These are phyloP conservation scores for Allacma fusca DNA, from an alignment of 2,888 invertebrate genomes.

Conservation along the genomic window DNA sequence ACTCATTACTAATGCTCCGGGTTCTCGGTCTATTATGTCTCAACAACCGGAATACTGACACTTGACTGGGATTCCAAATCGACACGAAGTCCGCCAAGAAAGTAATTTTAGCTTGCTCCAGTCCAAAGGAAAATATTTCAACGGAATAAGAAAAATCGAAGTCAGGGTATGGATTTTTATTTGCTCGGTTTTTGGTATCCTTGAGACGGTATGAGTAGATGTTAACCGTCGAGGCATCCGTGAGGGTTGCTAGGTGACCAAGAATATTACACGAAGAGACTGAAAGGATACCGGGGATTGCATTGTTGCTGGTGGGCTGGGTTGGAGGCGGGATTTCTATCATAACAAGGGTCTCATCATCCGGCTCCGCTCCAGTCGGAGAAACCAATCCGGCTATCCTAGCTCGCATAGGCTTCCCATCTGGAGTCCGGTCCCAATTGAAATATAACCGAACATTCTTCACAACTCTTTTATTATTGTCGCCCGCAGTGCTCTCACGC, in stretches of 20 bases:
- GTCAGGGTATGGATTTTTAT: slow-evolving; percentile 57
- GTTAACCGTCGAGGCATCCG: slow-evolving; percentile 54
- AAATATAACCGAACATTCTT: slow-evolving; percentile 74
- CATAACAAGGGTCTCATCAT: slow-evolving; percentile 64
- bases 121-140: slow-evolving; percentile 42
- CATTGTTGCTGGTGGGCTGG: slow-evolving; percentile 5
- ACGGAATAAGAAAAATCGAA: slow-evolving; percentile 58
- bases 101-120: slow-evolving; percentile 48
- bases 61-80: slow-evolving; percentile 45
- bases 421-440: slow-evolving; percentile 72
- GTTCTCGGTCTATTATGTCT: slow-evolving; percentile 33
- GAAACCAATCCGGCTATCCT: slow-evolving; percentile 79
- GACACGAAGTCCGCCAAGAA: slow-evolving; percentile 54
- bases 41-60: slow-evolving; percentile 51
- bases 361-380: slow-evolving; percentile 73
- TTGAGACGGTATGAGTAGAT: slow-evolving; percentile 58
- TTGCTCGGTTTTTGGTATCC: slow-evolving; percentile 53
- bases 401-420: slow-evolving; percentile 70
- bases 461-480: slow-evolving; percentile 56
- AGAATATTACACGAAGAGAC: slow-evolving; percentile 51
- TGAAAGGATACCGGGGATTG: slow-evolving; percentile 11
- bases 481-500: slow-evolving; percentile 42
- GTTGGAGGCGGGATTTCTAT: slow-evolving; percentile 64
- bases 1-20: slow-evolving; percentile 36
- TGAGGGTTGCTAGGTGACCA: slow-evolving; percentile 56